Conservation (phyloP, 2,888 invertebrate species). For the Urechis unicinctus region DNA sequence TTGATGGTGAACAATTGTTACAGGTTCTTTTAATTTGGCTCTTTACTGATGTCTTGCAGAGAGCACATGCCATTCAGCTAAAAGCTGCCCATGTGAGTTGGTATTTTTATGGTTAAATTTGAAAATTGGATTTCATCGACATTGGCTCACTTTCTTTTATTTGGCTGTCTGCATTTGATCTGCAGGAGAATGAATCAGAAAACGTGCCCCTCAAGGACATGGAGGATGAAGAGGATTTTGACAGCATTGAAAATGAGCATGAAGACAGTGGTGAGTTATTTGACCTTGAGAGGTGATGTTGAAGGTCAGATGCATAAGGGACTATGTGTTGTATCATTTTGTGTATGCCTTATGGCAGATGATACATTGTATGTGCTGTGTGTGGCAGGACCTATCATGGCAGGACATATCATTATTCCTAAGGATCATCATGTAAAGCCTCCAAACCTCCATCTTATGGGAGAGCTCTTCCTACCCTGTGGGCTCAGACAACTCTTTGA, state of each 20-base stretch:
- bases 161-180: too few species aligned
- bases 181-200: slow-evolving; percentile 19
- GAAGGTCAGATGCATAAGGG: too few species aligned
- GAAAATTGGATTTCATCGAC: not conserved
- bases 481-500: slow-evolving; percentile 39
- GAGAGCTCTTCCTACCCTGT: slow-evolving; percentile 37
- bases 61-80: slow-evolving; percentile 32
- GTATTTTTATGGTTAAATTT: slow-evolving; percentile 15
- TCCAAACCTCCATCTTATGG: slow-evolving; percentile 43
- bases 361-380: too few species aligned
- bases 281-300: too few species aligned
- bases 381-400: slow-evolving; percentile 36
- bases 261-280: slow-evolving; percentile 15
- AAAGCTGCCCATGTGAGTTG: slow-evolving; percentile 19
- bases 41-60: slow-evolving; percentile 40
- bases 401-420: slow-evolving; percentile 27
- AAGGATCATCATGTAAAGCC: slow-evolving; percentile 15
- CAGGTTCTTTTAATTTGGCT: slow-evolving; percentile 36
- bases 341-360: too few species aligned
- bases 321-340: too few species aligned
- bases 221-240: slow-evolving; percentile 25
- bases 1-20: slow-evolving; percentile 9
- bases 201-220: slow-evolving; percentile 34
- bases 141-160: not conserved
- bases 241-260: slow-evolving; percentile 22